Base-by-base conservation (phyloP, 2,888 invertebrate genomes). In the Thumatha senex region DNA sequence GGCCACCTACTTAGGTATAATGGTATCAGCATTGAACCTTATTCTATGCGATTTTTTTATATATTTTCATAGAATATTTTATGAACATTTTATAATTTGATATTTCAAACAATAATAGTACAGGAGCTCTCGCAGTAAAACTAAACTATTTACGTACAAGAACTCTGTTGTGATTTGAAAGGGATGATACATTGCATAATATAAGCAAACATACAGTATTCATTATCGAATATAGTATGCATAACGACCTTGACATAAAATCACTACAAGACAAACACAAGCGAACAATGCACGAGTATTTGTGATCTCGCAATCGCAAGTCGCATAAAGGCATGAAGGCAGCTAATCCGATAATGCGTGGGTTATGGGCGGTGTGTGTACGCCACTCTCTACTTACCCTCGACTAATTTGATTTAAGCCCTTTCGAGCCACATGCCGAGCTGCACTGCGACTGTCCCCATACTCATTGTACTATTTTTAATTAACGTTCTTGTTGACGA, bases 311-410 rank as follows among this genome's bases (percentile, higher is more conserved):
- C 48, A 24, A 51, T 51, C 44, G 24, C 48, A 48, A 45, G 48
- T 48, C 46, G 44, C 48, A 46, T 50, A 36, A 39, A 39, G 46
- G 51, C 44, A 52, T 47, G 48, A 42, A n/a, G 44, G 51, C 53
- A 50, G 60, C 51, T 80, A 80, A 80, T 80, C 77, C 63, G 76
- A 80, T 80, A 80, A 80, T 77, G 80, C 72, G 70, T 70, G 65
- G 73, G 80, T 79, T 80, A 80, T 78, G 78, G 79, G 70, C 72
- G 68, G 72, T 66, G 69, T 80, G 80, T 76, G 79, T 77, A 70
- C 69, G 73, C 71, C 69, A 67, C 60, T 58, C 71, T 70, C 67
- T 66, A 70, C 63, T 72, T 66, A 71, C 74, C 74, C 70, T 68
- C 66, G 57, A 56, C 60, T 82, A 82, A 82, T 79, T 76, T 62